Evolutionary conservation across 1,140 invertebrate genomes (phyloP).

Genomic region (Leptopilina clavipes): DNA sequence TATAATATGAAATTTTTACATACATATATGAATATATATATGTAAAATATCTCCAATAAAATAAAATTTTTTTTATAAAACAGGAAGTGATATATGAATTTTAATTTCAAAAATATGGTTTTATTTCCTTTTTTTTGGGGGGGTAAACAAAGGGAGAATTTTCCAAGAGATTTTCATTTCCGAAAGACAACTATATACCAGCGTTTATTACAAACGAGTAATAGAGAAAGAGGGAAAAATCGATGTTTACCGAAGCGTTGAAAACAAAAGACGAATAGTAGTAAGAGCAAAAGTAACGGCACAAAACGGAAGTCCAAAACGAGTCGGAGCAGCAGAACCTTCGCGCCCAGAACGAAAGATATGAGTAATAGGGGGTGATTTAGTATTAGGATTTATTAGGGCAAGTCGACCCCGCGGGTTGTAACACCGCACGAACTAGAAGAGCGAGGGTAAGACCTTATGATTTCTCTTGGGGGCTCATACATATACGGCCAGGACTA

Average conservation of each 20-base stretch:
- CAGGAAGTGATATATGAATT: neutral
- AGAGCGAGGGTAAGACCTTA: constrained; percentile 68
- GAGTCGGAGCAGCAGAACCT: constrained; percentile 42
- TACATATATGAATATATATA: too few species aligned
- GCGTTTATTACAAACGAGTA: neutral
- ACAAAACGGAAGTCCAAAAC: constrained; percentile 43
- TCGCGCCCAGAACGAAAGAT: constrained; percentile 58
- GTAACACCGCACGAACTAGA: constrained; percentile 46
- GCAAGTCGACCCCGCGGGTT: constrained; percentile 57
- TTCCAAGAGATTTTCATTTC: constrained; percentile 22
- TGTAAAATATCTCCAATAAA: too few species aligned
- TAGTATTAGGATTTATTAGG: constrained; percentile 74
- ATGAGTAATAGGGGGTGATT: constrained; percentile 72
- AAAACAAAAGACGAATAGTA: constrained; percentile 24
- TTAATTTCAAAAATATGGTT: neutral
- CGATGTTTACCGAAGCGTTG: constrained; percentile 32
- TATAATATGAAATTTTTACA: too few species aligned
- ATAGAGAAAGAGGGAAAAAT: neutral
- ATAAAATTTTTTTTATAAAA: neutral
- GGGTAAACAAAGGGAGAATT: neutral
- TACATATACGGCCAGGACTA: constrained; percentile 66
- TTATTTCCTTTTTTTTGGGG: neutral
- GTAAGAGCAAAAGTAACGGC: constrained; percentile 12
- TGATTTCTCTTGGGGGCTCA: constrained; percentile 71
- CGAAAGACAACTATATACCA: neutral